phyloP scores from a whole-genome alignment of 2,113 vertebrate genomes.

The Gadus chalcogrammus region DNA sequence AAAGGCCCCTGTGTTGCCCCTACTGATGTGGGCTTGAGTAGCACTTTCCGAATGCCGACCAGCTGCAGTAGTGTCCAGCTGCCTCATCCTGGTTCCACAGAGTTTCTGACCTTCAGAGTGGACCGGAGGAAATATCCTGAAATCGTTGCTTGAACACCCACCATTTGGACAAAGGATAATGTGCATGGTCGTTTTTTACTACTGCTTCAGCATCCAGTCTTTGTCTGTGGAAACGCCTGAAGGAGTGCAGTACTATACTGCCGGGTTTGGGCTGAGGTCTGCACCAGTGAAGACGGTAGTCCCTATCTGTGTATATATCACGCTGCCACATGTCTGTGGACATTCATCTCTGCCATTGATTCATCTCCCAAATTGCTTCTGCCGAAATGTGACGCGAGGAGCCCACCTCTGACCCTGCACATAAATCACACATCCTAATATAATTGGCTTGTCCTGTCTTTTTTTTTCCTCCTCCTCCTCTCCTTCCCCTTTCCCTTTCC shows the following conservation, averaged over 20 bases:
- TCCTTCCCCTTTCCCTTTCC: constrained; percentile 31
- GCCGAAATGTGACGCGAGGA: constrained; percentile 37
- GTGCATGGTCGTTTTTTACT: too few species aligned
- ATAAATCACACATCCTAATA: constrained; percentile 54
- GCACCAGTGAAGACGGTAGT: too few species aligned
- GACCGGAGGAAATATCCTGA: too few species aligned
- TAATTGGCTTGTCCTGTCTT: constrained; percentile 31
- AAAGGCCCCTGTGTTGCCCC: background rate
- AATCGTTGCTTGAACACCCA: too few species aligned
- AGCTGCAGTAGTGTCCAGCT: too few species aligned
- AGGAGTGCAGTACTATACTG: too few species aligned
- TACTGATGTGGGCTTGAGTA: background rate
- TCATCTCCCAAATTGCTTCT: constrained; percentile 57
- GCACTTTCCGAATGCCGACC: background rate
- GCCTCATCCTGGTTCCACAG: too few species aligned
- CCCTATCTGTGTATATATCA: constrained; percentile 32
- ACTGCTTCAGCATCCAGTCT: too few species aligned
- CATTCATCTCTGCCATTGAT: constrained; percentile 60
- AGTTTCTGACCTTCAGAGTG: background rate
- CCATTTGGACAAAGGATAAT: too few species aligned
- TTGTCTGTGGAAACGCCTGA: too few species aligned
- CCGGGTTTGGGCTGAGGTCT: too few species aligned
- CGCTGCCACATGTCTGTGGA: constrained; percentile 19
- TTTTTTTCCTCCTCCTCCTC: constrained; percentile 7
- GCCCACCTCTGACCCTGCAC: constrained; percentile 43